phyloP scores from a whole-genome alignment of 2,113 vertebrate species.

The Sylvietta virens region DNA sequence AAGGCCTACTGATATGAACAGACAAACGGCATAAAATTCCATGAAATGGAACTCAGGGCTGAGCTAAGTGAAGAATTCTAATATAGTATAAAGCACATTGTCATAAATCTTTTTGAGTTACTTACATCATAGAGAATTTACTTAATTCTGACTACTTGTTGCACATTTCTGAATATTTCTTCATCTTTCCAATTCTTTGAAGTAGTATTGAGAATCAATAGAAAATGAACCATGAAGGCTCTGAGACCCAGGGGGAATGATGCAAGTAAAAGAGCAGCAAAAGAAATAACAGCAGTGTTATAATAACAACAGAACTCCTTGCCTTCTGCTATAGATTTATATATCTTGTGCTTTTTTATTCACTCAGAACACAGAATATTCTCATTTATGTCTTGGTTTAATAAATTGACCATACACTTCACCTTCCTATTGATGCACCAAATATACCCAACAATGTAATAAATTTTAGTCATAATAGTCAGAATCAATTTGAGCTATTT shows the following conservation, averaged over 20 bases:
- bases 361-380: neutral
- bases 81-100: neutral
- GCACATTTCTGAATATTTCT: slow-evolving; percentile 8
- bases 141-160: neutral
- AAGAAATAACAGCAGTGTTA: neutral
- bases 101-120: neutral
- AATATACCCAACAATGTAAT: neutral
- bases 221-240: slow-evolving; percentile 29
- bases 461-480: slow-evolving; percentile 4
- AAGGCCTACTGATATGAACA: neutral
- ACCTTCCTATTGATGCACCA: neutral
- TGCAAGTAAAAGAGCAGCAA: neutral
- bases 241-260: neutral
- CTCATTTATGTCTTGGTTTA: slow-evolving; percentile 10
- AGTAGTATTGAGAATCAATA: neutral
- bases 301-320: neutral
- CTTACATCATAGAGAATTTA: slow-evolving; percentile 52
- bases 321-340: slow-evolving; percentile 13
- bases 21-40: slow-evolving; percentile 14
- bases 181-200: neutral
- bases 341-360: neutral
- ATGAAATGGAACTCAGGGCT: neutral
- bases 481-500: neutral
- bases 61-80: slow-evolving; percentile 1
- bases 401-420: neutral